phyloP scores from a whole-genome alignment of 2,888 invertebrate species.

The Eupsilia transversa region DNA sequence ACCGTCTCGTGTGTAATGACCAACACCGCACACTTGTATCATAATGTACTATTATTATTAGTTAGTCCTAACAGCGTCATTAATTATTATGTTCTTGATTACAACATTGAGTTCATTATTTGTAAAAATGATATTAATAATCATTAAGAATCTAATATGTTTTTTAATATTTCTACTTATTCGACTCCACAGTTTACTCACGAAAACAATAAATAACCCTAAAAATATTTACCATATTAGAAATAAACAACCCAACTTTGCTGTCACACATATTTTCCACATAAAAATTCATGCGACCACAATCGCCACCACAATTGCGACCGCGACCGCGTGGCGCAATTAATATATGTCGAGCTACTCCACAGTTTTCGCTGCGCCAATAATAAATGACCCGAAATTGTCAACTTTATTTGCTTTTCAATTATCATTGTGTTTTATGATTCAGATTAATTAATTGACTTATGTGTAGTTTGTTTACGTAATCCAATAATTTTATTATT shows the following conservation, averaged over 20 bases:
- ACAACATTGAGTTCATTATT: background rate
- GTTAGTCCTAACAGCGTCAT: no score
- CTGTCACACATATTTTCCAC: constrained; percentile 48
- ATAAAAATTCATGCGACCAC: constrained; percentile 52
- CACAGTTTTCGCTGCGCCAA: constrained; percentile 61
- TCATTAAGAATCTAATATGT: no score
- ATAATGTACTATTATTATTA: no score
- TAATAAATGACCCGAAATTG: constrained; percentile 63
- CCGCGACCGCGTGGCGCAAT: constrained; percentile 60
- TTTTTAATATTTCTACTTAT: no score
- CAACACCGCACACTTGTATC: no score
- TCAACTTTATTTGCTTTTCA: constrained; percentile 66
- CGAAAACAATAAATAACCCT: background rate
- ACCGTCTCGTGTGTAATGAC: no score
- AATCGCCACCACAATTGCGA: constrained; percentile 54
- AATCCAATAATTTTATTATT: background rate
- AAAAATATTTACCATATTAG: constrained; percentile 26
- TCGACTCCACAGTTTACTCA: background rate
- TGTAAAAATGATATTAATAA: background rate
- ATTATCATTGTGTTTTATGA: constrained; percentile 61
- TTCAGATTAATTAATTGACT: constrained; percentile 27
- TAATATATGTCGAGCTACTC: constrained; percentile 65
- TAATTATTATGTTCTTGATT: background rate
- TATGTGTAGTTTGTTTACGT: background rate
- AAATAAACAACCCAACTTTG: constrained; percentile 49